phyloP scores from a whole-genome alignment of 1,140 invertebrate genomes.

The Thaumetopoea pityocampa region DNA sequence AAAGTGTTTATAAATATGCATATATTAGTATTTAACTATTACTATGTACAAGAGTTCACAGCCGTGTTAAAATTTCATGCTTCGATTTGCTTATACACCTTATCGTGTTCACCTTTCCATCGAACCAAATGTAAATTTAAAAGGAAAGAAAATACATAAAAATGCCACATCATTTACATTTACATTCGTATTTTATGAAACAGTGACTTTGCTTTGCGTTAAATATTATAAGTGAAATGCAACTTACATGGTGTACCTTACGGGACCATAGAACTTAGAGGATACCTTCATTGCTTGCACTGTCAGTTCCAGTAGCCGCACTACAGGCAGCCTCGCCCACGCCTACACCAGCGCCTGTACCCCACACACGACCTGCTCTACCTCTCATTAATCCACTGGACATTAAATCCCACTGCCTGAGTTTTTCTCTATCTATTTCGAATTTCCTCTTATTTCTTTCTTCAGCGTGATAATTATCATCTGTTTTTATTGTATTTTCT shows the following conservation, averaged over 20 bases:
- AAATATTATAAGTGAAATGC: conserved; percentile 50
- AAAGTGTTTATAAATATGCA: conserved; percentile 40
- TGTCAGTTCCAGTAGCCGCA: conserved; percentile 56
- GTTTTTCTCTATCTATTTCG: conserved; percentile 89
- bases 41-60: conserved; percentile 43
- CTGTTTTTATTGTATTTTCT: conserved; percentile 14
- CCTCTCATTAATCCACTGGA: conserved; percentile 83
- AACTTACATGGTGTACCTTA: conserved; percentile 70
- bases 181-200: conserved; percentile 13
- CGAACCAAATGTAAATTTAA: conserved; percentile 23
- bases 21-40: conserved; percentile 42
- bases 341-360: conserved; percentile 65
- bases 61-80: conserved; percentile 52
- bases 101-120: conserved; percentile 55
- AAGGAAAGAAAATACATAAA: conserved; percentile 32
- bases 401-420: conserved; percentile 91
- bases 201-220: conserved; percentile 61
- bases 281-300: conserved; percentile 67
- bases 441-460: conserved; percentile 53
- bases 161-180: conserved; percentile 52
- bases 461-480: conserved; percentile 14
- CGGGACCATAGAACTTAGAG: conserved; percentile 60
- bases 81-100: conserved; percentile 41
- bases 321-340: conserved; percentile 57
- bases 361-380: conserved; percentile 61